These are phyloP conservation scores for Misgurnus mizolepis DNA, from an alignment of 2,113 vertebrate genomes.

Conservation along the genomic window DNA sequence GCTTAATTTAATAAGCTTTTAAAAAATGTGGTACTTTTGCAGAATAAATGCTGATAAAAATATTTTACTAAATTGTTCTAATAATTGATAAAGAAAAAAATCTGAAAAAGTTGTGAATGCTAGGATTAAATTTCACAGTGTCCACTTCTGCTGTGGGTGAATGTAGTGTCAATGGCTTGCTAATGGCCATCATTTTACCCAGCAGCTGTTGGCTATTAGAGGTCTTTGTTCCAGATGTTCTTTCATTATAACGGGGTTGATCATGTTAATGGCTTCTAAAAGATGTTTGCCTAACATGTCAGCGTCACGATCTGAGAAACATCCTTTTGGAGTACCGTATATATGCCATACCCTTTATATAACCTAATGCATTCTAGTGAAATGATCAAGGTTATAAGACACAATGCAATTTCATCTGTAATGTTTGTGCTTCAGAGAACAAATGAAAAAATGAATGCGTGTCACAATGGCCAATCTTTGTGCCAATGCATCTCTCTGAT, in stretches of 20 bases:
- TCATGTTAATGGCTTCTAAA: constrained; percentile 70
- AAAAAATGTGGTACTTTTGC: background rate
- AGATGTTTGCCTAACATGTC: constrained; percentile 68
- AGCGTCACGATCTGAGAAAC: background rate
- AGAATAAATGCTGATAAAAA: constrained; percentile 2
- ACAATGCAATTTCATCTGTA: constrained; percentile 15
- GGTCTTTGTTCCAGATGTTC: constrained; percentile 78
- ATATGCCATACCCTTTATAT: background rate
- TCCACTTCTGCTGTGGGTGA: constrained; percentile 12
- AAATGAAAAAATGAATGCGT: constrained; percentile 21
- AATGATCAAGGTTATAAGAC: constrained; percentile 12
- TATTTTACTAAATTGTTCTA: constrained; percentile 27
- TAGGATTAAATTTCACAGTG: constrained; percentile 1
- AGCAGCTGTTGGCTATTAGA: constrained; percentile 78
- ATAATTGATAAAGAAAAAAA: background rate
- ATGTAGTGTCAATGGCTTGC: constrained; percentile 7
- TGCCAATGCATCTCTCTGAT: constrained; percentile 2
- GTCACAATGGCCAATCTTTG: constrained; percentile 16
- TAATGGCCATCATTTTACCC: constrained; percentile 61
- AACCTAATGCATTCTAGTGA: background rate
- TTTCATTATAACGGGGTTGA: constrained; percentile 75
- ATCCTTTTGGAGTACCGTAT: background rate
- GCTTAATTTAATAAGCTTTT: background rate
- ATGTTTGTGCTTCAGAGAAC: constrained; percentile 12
- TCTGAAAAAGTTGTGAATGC: background rate